Percentiles rank a stretch among this genome's conserved stretches.
Conservation (phyloP, 23 tunicate species). For the Ciona savignyi region DNA sequence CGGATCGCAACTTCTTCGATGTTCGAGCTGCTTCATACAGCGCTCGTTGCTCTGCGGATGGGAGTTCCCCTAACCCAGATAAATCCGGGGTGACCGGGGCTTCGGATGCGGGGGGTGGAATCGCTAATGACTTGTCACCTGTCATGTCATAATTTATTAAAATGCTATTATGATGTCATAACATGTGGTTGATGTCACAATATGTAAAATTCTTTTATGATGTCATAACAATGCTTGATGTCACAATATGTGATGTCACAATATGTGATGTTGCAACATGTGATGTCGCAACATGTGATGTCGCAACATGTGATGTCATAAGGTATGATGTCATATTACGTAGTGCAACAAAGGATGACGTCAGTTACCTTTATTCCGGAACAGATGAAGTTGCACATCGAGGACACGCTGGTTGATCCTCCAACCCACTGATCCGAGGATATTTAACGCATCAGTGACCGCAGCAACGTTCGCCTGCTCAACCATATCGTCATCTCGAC, state of each 20-base stretch:
- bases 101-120: constrained; percentile 24
- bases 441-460: constrained; percentile 61
- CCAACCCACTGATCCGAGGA: constrained; percentile 79
- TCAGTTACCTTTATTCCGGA: constrained; percentile 45
- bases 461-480: constrained; percentile 1
- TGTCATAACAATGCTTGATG: no score
- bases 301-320: no score
- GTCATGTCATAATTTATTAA: neutral
- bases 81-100: neutral
- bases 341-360: no score
- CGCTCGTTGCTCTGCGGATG: constrained; percentile 8
- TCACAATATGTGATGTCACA: no score
- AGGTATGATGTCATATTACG: no score
- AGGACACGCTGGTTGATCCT: constrained; percentile 48
- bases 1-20: constrained; percentile 35
- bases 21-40: neutral
- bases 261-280: no score
- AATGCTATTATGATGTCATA: no score
- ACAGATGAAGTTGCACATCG: constrained; percentile 66
- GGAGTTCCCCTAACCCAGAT: neutral
- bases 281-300: no score
- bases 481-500: neutral
- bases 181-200: no score
- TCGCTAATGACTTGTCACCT: neutral
- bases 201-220: no score